Conservation (phyloP, 2,113 vertebrate genomes). For the Aspiorhynchus laticeps region DNA sequence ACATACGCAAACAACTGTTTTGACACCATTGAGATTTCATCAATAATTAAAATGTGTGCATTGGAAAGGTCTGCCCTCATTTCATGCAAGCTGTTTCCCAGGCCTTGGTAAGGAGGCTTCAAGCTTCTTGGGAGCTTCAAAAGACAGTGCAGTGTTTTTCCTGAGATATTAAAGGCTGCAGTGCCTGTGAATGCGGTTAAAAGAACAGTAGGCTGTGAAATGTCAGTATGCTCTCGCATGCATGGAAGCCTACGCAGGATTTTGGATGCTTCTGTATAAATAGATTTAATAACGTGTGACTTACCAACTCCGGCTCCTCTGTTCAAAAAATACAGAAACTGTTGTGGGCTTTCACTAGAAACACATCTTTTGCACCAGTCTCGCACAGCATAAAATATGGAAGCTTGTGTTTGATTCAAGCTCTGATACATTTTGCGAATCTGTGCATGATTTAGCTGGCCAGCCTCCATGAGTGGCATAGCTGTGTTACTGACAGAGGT, state of each 20-base stretch:
- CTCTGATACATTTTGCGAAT: conserved; percentile 40
- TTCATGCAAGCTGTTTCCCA: conserved; percentile 38
- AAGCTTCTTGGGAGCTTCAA: too few relatives aligned
- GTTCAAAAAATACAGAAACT: conserved; percentile 47
- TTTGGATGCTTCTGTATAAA: conserved; percentile 50
- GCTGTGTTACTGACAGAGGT: not conserved
- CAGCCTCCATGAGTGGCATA: conserved; percentile 8
- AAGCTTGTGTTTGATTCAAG: too few relatives aligned
- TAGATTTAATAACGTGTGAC: conserved; percentile 48
- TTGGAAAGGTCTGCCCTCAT: too few relatives aligned
- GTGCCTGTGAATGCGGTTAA: conserved; percentile 44
- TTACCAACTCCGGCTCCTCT: conserved; percentile 53
- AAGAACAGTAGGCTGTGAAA: conserved; percentile 46
- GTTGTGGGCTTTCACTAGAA: conserved; percentile 25
- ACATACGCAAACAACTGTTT: too few relatives aligned
- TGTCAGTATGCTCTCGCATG: conserved; percentile 36
- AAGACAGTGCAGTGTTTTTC: conserved; percentile 35
- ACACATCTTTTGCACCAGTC: too few relatives aligned
- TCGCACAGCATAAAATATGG: too few relatives aligned
- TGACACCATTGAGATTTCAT: too few relatives aligned
- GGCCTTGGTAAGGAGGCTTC: too few relatives aligned
- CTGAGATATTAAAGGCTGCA: conserved; percentile 40
- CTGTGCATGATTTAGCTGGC: not conserved
- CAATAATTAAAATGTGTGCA: too few relatives aligned
- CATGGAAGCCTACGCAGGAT: conserved; percentile 31